These are phyloP conservation scores for Henicopernis longicauda DNA, from an alignment of 2,113 vertebrate species.

Conservation along the genomic window DNA sequence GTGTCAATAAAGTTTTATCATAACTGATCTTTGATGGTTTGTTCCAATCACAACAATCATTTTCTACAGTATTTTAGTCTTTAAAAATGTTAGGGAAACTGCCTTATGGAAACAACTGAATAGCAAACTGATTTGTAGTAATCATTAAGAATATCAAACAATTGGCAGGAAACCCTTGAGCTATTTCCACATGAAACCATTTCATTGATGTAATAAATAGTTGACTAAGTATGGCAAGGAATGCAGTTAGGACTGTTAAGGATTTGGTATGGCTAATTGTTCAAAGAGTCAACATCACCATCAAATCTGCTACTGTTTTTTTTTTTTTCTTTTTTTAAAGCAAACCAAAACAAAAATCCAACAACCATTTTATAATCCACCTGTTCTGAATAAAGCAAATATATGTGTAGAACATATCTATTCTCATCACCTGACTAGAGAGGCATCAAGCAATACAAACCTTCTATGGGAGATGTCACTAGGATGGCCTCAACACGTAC, in stretches of 20 bases:
- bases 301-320: background rate
- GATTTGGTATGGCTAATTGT: background rate
- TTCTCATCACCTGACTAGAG: background rate
- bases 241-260: background rate
- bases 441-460: background rate
- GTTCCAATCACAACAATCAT: background rate
- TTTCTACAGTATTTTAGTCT: background rate
- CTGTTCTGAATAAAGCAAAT: background rate
- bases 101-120: background rate
- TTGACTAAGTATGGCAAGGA: background rate
- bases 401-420: background rate
- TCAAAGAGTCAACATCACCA: background rate
- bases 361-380: background rate
- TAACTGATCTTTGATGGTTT: background rate
- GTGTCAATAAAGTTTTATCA: background rate
- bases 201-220: background rate
- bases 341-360: background rate
- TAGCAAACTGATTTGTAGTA: background rate
- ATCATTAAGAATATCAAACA: background rate
- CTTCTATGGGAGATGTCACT: background rate
- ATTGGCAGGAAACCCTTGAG: background rate
- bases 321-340: background rate
- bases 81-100: background rate
- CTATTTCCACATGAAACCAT: background rate
- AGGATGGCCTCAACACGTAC: background rate